phyloP scores from a whole-genome alignment of 2,113 vertebrate genomes.

The Azemiops feae region DNA sequence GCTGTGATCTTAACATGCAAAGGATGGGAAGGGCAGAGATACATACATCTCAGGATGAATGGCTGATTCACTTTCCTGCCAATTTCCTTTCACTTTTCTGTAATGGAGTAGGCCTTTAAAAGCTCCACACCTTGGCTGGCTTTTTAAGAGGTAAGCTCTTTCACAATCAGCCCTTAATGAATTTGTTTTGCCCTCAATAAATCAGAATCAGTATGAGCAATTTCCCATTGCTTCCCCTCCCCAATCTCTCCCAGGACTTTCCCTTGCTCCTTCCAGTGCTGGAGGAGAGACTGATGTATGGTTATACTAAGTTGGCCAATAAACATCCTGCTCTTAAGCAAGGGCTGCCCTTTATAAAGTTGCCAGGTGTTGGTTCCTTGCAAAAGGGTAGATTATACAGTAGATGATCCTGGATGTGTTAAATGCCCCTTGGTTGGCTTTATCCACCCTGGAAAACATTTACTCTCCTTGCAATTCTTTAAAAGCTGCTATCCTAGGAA shows the following conservation, averaged over 20 bases:
- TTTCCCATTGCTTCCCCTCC: not conserved
- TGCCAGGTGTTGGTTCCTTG: not conserved
- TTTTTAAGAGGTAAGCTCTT: constrained; percentile 17
- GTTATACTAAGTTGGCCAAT: constrained; percentile 1
- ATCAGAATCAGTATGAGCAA: constrained; percentile 10
- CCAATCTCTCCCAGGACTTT: not conserved
- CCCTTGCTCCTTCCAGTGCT: not conserved
- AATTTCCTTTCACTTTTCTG: constrained; percentile 25
- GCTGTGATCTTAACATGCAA: constrained; percentile 3
- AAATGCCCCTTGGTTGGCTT: constrained; percentile 12
- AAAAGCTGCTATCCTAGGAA: not conserved
- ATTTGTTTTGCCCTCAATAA: constrained; percentile 36
- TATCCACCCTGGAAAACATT: not conserved
- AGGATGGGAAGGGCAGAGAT: not conserved
- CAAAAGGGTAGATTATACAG: not conserved
- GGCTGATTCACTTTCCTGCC: not conserved
- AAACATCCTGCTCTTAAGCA: constrained; percentile 14
- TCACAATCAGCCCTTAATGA: constrained; percentile 22
- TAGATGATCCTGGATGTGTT: not conserved
- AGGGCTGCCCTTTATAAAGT: not conserved
- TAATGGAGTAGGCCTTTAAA: constrained; percentile 24
- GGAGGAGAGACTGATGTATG: constrained; percentile 4
- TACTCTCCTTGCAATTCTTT: constrained; percentile 12
- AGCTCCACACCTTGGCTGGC: constrained; percentile 13
- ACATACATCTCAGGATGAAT: not conserved